Evolutionary conservation across 2,888 invertebrate genomes (phyloP).

Genomic region (Dermolepida albohirtum): DNA sequence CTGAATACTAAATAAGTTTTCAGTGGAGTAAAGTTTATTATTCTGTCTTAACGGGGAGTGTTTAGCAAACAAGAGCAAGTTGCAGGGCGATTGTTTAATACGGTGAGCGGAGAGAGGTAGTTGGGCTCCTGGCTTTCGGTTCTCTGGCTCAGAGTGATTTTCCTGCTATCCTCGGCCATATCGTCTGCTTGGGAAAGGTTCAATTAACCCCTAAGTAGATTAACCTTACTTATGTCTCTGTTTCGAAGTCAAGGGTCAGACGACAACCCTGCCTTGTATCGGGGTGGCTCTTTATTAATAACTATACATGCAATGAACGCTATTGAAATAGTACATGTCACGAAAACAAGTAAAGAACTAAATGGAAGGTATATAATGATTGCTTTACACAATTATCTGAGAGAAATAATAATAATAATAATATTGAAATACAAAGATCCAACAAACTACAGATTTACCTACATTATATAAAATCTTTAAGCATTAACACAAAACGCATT

Average conservation of each 20-base stretch:
- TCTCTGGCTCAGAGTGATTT: slow-evolving; percentile 42
- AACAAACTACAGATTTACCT: too few relatives aligned
- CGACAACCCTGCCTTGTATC: slow-evolving; percentile 1
- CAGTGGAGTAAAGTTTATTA: slow-evolving; percentile 46
- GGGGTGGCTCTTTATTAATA: not conserved
- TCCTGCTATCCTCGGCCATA: slow-evolving; percentile 48
- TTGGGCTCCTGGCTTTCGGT: slow-evolving; percentile 19
- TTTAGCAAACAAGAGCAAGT: slow-evolving; percentile 48
- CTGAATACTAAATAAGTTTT: slow-evolving; percentile 45
- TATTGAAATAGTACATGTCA: too few relatives aligned
- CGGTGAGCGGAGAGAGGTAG: slow-evolving; percentile 37
- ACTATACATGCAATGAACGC: not conserved
- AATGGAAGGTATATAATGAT: too few relatives aligned
- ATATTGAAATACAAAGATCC: too few relatives aligned
- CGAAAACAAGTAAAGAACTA: too few relatives aligned
- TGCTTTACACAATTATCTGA: too few relatives aligned
- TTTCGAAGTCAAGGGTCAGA: slow-evolving; percentile 43
- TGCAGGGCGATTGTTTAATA: slow-evolving; percentile 47
- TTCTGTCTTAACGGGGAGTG: slow-evolving; percentile 48
- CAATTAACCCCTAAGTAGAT: slow-evolving; percentile 53
- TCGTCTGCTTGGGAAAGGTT: slow-evolving; percentile 49
- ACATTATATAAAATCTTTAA: too few relatives aligned
- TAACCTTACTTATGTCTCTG: slow-evolving; percentile 50
- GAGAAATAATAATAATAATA: too few relatives aligned
- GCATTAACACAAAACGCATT: too few relatives aligned